These are phyloP conservation scores for Sphaeramia orbicularis DNA, from an alignment of 2,797 vertebrate genomes.

Conservation along the genomic window DNA sequence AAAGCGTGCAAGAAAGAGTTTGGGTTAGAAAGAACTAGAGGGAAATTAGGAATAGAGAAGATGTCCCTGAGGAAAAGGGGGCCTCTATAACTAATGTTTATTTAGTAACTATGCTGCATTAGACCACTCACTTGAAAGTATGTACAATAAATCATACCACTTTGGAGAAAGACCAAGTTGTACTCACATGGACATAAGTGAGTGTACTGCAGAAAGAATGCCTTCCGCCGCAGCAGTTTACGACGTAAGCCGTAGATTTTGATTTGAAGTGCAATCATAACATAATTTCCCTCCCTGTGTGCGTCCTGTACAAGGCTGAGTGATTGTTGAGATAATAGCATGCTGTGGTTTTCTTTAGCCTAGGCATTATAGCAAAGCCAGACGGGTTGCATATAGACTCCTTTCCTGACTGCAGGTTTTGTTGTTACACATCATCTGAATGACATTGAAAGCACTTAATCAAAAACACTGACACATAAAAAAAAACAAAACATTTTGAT, in stretches of 20 bases:
- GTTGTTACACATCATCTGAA: constrained; percentile 26
- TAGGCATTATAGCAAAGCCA: constrained; percentile 53
- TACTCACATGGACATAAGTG: constrained; percentile 18
- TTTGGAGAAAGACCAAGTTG: constrained; percentile 39
- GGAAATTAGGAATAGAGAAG: constrained; percentile 55
- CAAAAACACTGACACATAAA: constrained; percentile 42
- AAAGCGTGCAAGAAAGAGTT: constrained; percentile 38
- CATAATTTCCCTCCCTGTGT: constrained; percentile 49
- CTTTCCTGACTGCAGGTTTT: constrained; percentile 54
- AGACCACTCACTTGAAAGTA: constrained; percentile 62
- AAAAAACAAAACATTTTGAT: constrained; percentile 12
- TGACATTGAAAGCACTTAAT: constrained; percentile 30
- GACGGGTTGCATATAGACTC: constrained; percentile 59
- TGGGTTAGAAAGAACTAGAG: constrained; percentile 46
- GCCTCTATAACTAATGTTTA: constrained; percentile 72
- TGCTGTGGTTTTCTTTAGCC: constrained; percentile 57
- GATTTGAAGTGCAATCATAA: constrained; percentile 61
- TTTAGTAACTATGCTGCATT: constrained; percentile 67
- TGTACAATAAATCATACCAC: constrained; percentile 66
- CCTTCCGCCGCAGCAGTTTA: constrained; percentile 29
- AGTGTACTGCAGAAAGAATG: constrained; percentile 20
- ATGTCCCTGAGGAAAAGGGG: constrained; percentile 51
- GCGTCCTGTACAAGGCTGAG: constrained; percentile 35
- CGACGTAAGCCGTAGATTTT: constrained; percentile 17
- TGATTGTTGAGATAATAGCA: constrained; percentile 60